These are phyloP conservation scores for Argopecten irradians DNA, from an alignment of 1,140 invertebrate genomes.

Conservation along the genomic window DNA sequence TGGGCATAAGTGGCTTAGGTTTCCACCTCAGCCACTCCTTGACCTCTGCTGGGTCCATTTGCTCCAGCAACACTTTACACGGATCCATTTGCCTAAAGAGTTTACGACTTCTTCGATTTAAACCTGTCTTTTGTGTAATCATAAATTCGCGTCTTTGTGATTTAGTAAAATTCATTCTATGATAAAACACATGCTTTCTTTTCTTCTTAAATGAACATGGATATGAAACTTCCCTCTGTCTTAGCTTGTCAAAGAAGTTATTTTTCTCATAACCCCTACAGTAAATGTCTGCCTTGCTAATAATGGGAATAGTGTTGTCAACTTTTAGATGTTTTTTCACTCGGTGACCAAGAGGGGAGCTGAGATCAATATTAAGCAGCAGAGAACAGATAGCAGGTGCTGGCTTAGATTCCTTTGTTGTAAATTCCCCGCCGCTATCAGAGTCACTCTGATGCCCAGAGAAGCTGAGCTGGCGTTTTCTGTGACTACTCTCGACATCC, in stretches of 20 bases:
- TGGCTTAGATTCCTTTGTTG: slow-evolving; percentile 31
- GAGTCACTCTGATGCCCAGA: slow-evolving; percentile 49
- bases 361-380: slow-evolving; percentile 60
- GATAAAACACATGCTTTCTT: slow-evolving; percentile 54
- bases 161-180: slow-evolving; percentile 64
- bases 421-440: slow-evolving; percentile 49
- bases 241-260: slow-evolving; percentile 59
- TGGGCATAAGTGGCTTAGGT: slow-evolving; percentile 31
- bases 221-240: slow-evolving; percentile 54
- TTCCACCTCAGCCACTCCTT: slow-evolving; percentile 49
- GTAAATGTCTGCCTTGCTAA: slow-evolving; percentile 56
- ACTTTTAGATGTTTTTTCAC: slow-evolving; percentile 63
- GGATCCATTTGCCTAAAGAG: slow-evolving; percentile 49
- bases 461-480: slow-evolving; percentile 54
- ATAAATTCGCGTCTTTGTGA: slow-evolving; percentile 58
- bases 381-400: slow-evolving; percentile 49
- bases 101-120: slow-evolving; percentile 54
- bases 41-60: slow-evolving; percentile 56
- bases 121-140: slow-evolving; percentile 57
- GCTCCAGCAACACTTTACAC: slow-evolving; percentile 56
- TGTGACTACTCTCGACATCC: slow-evolving; percentile 44
- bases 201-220: slow-evolving; percentile 62
- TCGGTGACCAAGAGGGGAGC: slow-evolving; percentile 62
- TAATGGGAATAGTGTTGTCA: slow-evolving; percentile 52
- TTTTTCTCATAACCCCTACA: slow-evolving; percentile 59